Evolutionary conservation across 2,797 vertebrate genomes (phyloP), one percentile per base, ranked within the genome.

Genomic region (Anableps anableps): DNA sequence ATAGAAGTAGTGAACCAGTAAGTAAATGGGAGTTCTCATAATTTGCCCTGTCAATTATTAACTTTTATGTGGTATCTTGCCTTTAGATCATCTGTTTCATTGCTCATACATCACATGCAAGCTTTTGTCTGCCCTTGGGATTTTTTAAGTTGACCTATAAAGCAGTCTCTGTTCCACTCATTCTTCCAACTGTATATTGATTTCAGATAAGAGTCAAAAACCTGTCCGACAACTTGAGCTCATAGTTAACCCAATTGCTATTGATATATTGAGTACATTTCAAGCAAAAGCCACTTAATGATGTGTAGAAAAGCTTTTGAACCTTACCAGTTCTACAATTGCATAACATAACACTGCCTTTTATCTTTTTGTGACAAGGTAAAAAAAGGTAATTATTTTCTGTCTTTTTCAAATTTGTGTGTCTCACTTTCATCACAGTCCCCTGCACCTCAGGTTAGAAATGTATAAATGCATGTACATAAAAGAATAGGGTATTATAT

Each of bases 1-100:
- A 73, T 55, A 8, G 19, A 16, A 50, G 9, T 60, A 50, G 85
- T 85, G 78, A 88, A 83, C 79, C 74, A 85, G 72, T 86, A 75
- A 51, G 50, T 80, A 14, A 79, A 78, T 70, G 74, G 43, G 0
- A 26, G 48, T 78, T 81, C 43, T 72, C 74, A 19, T 17, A 13
- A 70, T 81, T 79, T 45, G 0, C 4, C 17, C 2, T 2, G 83
- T 89, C 34, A 89, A 84, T 91, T 64, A 77, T 92, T 90, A 91
- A 90, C 85, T 29, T 81, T 38, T n/a, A 38, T 68, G 45, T 51
- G 3, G 19, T 55, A 5, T 75, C 31, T 48, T 31, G 26, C 29
- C 53, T 72, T 43, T 1, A 62, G 29, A 14, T 19, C 31, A 17
- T 26, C 34, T 31, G 6, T 80, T 83, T 87, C 51, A 74, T 26